Conservation (phyloP, 1,140 invertebrate genomes). For the Hesperophylax magnus region DNA sequence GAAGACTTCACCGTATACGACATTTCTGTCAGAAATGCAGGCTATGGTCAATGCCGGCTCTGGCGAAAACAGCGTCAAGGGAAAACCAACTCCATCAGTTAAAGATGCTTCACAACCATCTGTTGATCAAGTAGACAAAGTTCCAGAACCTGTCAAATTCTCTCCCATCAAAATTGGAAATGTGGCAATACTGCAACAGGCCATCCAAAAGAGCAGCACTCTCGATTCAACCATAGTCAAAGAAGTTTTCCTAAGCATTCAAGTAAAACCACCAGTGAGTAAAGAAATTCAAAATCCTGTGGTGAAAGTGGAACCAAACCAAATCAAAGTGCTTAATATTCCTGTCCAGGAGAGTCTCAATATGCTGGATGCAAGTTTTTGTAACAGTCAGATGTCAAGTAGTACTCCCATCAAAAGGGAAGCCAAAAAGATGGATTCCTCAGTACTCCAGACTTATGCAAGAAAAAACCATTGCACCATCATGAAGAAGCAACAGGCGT, state of each 20-base stretch:
- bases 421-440: neutral
- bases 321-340: neutral
- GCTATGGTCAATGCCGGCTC: conserved; percentile 35
- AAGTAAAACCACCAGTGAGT: neutral
- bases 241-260: neutral
- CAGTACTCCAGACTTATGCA: conserved; percentile 36
- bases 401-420: conserved; percentile 18
- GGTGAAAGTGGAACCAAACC: neutral
- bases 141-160: no score
- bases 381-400: neutral
- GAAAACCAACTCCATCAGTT: neutral
- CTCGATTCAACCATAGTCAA: conserved; percentile 1
- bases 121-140: no score
- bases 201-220: neutral
- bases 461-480: conserved; percentile 39
- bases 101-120: no score
- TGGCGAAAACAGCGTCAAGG: neutral
- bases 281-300: neutral
- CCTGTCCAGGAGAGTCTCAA: neutral
- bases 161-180: conserved; percentile 11
- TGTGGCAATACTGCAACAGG: neutral
- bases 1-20: neutral
- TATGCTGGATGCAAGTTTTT: neutral
- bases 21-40: conserved; percentile 26
- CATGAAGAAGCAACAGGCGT: conserved; percentile 36